Conservation (phyloP, 2,888 invertebrate genomes). For the Lydus trimaculatus region DNA sequence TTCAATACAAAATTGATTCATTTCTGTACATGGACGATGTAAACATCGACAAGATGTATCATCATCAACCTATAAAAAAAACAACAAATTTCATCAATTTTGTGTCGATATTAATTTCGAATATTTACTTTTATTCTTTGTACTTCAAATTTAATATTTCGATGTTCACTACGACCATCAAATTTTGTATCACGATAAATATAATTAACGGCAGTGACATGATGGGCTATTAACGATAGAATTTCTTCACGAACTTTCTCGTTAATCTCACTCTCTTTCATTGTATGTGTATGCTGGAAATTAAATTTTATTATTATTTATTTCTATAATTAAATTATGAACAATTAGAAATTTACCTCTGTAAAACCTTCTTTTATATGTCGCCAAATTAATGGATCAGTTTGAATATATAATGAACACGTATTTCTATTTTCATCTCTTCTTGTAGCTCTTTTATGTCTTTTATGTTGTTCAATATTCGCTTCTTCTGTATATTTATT, state of each 20-base stretch:
- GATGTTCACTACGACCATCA: conserved; percentile 87
- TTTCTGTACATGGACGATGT: conserved; percentile 69
- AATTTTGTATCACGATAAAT: conserved; percentile 96
- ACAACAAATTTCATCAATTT: conserved; percentile 4
- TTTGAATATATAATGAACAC: conserved; percentile 96
- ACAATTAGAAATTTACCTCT: conserved; percentile 66
- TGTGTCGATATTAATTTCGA: not conserved
- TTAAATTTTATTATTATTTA: conserved; percentile 25
- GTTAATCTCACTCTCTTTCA: conserved; percentile 73
- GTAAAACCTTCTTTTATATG: conserved; percentile 86
- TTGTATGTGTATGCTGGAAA: conserved; percentile 74
- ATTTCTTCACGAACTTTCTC: conserved; percentile 97
- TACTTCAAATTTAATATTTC: conserved; percentile 96
- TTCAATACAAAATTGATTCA: conserved; percentile 91
- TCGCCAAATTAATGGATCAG: conserved; percentile 97
- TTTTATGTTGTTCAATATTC: conserved; percentile 61
- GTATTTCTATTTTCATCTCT: conserved; percentile 83
- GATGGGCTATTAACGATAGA: conserved; percentile 95
- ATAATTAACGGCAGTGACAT: conserved; percentile 97
- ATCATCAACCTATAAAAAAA: conserved; percentile 80
- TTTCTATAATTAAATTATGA: not conserved
- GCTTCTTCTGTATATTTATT: conserved; percentile 83
- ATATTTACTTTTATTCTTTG: conserved; percentile 76
- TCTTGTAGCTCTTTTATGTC: conserved; percentile 62
- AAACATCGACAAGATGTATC: conserved; percentile 76